These are phyloP conservation scores for Sinopyrophorus schimmeli DNA, from an alignment of 2,888 invertebrate species.

Conservation along the genomic window DNA sequence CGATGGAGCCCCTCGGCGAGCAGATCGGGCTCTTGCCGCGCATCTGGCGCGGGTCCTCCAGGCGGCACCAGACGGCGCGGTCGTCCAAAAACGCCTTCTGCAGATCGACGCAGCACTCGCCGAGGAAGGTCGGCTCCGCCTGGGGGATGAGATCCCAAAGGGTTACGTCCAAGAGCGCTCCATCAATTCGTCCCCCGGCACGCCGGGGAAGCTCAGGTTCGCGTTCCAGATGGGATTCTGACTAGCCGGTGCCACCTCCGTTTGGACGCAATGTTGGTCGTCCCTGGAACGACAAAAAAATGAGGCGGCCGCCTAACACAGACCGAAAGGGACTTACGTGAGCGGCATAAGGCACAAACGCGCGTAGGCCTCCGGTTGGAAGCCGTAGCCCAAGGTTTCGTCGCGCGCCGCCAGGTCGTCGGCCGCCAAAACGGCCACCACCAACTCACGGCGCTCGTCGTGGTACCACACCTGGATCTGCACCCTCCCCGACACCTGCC, in stretches of 20 bases:
- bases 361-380: constrained; percentile 81
- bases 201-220: constrained; percentile 79
- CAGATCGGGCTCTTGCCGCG: constrained; percentile 75
- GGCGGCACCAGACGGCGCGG: constrained; percentile 86
- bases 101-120: constrained; percentile 79
- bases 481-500: constrained; percentile 76
- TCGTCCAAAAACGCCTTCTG: constrained; percentile 86
- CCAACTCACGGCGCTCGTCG: constrained; percentile 78
- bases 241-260: constrained; percentile 83
- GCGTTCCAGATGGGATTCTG: constrained; percentile 93
- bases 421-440: constrained; percentile 83
- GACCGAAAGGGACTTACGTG: too few relatives aligned
- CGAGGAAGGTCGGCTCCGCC: constrained; percentile 79
- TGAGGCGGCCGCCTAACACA: too few relatives aligned
- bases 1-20: constrained; percentile 79
- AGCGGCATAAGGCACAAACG: constrained; percentile 79
- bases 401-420: constrained; percentile 82
- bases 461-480: constrained; percentile 91
- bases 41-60: constrained; percentile 76
- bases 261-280: constrained; percentile 76
- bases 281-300: constrained; percentile 60
- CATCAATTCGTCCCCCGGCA: constrained; percentile 77
- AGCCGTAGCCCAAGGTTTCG: constrained; percentile 75
- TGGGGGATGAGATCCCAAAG: constrained; percentile 87
- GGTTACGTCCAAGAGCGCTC: constrained; percentile 82